Percentiles rank a stretch among this genome's conserved stretches.
phyloP scores from a whole-genome alignment of 2,113 vertebrate genomes.

The Centrocercus urophasianus region DNA sequence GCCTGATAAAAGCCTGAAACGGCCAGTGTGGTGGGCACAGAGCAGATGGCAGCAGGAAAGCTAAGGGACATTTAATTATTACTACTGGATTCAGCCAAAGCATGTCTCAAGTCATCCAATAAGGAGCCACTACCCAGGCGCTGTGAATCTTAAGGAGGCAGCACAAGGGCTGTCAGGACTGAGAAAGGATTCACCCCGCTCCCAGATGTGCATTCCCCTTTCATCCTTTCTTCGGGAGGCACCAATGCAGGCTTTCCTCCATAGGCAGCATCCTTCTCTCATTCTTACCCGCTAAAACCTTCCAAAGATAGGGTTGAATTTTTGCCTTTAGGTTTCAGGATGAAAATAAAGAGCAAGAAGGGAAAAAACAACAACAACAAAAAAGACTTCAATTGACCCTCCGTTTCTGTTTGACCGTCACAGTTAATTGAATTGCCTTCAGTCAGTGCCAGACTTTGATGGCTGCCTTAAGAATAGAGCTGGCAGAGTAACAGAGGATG shows the following conservation, averaged over 20 bases:
- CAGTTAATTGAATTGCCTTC: slow-evolving; percentile 73
- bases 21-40: background rate
- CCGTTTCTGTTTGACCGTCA: slow-evolving; percentile 48
- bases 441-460: slow-evolving; percentile 52
- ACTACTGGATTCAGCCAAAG: background rate
- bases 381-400: slow-evolving; percentile 5
- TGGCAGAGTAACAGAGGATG: slow-evolving; percentile 58
- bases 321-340: background rate
- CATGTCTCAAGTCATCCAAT: background rate
- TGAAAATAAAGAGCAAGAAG: background rate
- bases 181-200: background rate
- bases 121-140: background rate
- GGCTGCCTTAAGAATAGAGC: slow-evolving; percentile 44
- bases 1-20: background rate
- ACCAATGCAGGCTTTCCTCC: background rate
- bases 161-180: background rate
- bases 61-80: background rate
- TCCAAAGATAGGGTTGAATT: background rate
- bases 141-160: background rate
- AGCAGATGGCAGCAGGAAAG: background rate
- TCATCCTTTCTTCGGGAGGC: background rate
- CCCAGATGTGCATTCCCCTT: background rate
- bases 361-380: background rate
- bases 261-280: background rate
- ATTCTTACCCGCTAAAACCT: background rate